phyloP scores from a whole-genome alignment of 2,888 invertebrate genomes.

The Drosophila siamana region DNA sequence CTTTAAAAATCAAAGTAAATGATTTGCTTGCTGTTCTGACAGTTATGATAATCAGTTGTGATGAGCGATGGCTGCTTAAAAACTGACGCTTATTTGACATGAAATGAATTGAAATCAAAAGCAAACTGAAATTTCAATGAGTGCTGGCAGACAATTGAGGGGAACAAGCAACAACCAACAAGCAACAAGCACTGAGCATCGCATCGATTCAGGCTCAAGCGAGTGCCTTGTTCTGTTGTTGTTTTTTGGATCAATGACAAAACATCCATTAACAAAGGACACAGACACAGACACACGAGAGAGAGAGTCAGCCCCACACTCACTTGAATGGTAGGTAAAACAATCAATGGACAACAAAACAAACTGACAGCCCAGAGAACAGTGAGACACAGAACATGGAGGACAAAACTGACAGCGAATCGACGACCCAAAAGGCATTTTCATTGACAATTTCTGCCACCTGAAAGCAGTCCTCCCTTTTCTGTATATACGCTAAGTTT shows the following conservation, averaged over 20 bases:
- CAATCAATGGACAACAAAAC: slow-evolving; percentile 54
- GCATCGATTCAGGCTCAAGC: too few species aligned
- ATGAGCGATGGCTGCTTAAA: slow-evolving; percentile 3
- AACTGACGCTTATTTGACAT: slow-evolving; percentile 65
- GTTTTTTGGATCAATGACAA: slow-evolving; percentile 49
- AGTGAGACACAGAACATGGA: slow-evolving; percentile 1
- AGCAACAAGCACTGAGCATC: slow-evolving; percentile 10
- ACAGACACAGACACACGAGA: too few species aligned
- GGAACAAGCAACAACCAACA: slow-evolving; percentile 10
- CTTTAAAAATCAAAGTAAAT: slow-evolving; percentile 36
- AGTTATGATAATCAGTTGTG: slow-evolving; percentile 60
- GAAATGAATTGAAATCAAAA: slow-evolving; percentile 21
- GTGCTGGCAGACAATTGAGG: slow-evolving; percentile 16
- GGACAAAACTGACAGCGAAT: slow-evolving; percentile 4
- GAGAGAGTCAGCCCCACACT: slow-evolving; percentile 6
- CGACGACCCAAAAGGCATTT: slow-evolving; percentile 24
- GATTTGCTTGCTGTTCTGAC: slow-evolving; percentile 30
- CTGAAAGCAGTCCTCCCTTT: slow-evolving; percentile 31
- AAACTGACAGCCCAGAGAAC: slow-evolving; percentile 28
- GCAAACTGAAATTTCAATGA: slow-evolving; percentile 55
- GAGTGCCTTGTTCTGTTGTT: neutral
- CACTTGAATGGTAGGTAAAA: slow-evolving; percentile 41
- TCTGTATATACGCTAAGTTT: neutral
- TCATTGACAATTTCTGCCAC: slow-evolving; percentile 55
- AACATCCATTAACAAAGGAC: slow-evolving; percentile 39